Conservation (phyloP, 1,140 invertebrate genomes). For the Drosophila nigromelanica region DNA sequence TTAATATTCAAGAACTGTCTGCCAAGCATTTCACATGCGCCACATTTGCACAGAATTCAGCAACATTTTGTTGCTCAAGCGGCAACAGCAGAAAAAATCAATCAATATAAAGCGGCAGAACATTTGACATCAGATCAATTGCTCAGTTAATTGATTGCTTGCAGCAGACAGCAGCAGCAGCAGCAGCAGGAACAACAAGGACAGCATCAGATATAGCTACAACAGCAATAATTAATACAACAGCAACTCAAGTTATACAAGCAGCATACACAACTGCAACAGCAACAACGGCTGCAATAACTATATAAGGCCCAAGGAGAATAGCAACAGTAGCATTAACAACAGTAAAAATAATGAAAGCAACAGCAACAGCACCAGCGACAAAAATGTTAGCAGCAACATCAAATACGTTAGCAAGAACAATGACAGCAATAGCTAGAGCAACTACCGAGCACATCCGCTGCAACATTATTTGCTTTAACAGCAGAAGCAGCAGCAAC, state of each 20-base stretch:
- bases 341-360: neutral
- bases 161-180: constrained; percentile 18
- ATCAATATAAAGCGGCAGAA: constrained; percentile 64
- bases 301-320: neutral
- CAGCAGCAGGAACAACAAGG: constrained; percentile 2
- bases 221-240: constrained; percentile 39
- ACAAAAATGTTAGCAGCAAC: neutral
- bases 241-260: neutral
- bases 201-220: constrained; percentile 6
- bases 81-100: constrained; percentile 52
- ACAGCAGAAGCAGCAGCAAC: neutral
- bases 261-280: neutral
- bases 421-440: neutral
- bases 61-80: constrained; percentile 9
- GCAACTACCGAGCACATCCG: neutral
- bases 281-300: neutral
- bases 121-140: constrained; percentile 54
- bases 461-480: neutral
- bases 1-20: constrained; percentile 22
- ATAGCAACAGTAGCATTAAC: neutral
- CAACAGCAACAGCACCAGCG: neutral
- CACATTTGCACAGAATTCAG: constrained; percentile 3
- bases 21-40: constrained; percentile 2
- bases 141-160: constrained; percentile 67
- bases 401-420: neutral